A percentile compares a stretch with the other conserved stretches of the same genome.
Conservation (phyloP, 2,113 vertebrate genomes). For the Dascyllus trimaculatus region DNA sequence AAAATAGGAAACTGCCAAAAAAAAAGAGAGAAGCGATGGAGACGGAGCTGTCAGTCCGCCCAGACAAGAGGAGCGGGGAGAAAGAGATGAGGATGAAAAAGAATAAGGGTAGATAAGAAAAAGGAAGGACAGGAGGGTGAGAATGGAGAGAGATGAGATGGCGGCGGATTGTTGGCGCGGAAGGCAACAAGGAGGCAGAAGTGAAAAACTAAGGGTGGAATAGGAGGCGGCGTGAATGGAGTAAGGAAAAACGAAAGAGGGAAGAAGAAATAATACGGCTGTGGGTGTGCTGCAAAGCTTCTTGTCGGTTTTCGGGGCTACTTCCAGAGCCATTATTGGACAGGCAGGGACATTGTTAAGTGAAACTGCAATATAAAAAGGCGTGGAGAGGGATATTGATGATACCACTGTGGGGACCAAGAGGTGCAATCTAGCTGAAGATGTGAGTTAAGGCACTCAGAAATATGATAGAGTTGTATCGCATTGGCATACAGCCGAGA, state of each 20-base stretch:
- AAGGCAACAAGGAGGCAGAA: slow-evolving; percentile 12
- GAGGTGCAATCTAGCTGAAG: slow-evolving; percentile 21
- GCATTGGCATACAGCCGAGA: background rate
- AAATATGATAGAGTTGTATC: slow-evolving; percentile 31
- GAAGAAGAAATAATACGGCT: slow-evolving; percentile 24
- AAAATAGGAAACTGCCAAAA: slow-evolving; percentile 18
- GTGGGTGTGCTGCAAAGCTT: slow-evolving; percentile 40
- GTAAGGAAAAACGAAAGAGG: slow-evolving; percentile 1
- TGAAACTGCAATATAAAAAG: slow-evolving; percentile 57
- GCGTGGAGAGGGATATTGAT: slow-evolving; percentile 53
- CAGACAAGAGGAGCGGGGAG: background rate
- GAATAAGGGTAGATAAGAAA: slow-evolving; percentile 35
- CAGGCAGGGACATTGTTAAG: slow-evolving; percentile 41
- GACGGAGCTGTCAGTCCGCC: slow-evolving; percentile 16
- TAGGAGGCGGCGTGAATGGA: slow-evolving; percentile 37
- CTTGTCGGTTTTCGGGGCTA: slow-evolving; percentile 16
- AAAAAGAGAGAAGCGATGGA: background rate
- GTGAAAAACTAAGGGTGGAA: slow-evolving; percentile 29
- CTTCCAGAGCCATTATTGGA: slow-evolving; percentile 44
- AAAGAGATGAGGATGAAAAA: slow-evolving; percentile 11
- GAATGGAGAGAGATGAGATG: slow-evolving; percentile 52
- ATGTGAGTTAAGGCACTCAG: slow-evolving; percentile 24
- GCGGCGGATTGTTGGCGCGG: background rate
- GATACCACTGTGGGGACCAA: slow-evolving; percentile 26
- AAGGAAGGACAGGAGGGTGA: slow-evolving; percentile 26